These are phyloP conservation scores for Lepus timidus DNA, from an alignment of 2,113 vertebrate species.

Conservation along the genomic window DNA sequence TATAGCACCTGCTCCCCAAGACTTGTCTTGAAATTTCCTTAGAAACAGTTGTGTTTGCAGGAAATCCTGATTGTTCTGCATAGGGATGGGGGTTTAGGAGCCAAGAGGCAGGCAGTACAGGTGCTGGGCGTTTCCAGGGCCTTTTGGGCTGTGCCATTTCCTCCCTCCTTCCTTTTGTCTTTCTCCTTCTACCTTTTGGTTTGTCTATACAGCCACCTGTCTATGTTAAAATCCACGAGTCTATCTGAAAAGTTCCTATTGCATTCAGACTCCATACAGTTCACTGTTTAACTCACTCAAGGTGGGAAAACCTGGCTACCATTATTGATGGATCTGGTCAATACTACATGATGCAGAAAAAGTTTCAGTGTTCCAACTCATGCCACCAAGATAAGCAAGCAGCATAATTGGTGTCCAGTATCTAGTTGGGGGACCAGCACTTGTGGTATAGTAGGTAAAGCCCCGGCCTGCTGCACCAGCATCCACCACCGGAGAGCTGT, in stretches of 20 bases:
- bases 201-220: neutral
- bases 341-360: neutral
- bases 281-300: neutral
- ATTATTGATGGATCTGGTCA: neutral
- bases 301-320: neutral
- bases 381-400: neutral
- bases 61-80: neutral
- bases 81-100: neutral
- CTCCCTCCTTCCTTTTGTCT: neutral
- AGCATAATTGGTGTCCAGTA: neutral
- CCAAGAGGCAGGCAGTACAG: neutral
- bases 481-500: too few species aligned
- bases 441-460: too few species aligned
- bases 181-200: neutral
- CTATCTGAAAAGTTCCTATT: neutral
- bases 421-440: neutral
- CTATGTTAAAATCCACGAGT: neutral
- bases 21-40: neutral
- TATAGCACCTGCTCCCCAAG: neutral
- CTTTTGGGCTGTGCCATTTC: neutral
- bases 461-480: too few species aligned
- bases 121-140: neutral
- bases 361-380: neutral
- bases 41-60: neutral
- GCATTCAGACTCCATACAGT: neutral